A percentile compares a stretch with the other conserved stretches of the same genome.
Conservation (phyloP, 2,797 vertebrate species). For the Brachyalestes nurse region DNA sequence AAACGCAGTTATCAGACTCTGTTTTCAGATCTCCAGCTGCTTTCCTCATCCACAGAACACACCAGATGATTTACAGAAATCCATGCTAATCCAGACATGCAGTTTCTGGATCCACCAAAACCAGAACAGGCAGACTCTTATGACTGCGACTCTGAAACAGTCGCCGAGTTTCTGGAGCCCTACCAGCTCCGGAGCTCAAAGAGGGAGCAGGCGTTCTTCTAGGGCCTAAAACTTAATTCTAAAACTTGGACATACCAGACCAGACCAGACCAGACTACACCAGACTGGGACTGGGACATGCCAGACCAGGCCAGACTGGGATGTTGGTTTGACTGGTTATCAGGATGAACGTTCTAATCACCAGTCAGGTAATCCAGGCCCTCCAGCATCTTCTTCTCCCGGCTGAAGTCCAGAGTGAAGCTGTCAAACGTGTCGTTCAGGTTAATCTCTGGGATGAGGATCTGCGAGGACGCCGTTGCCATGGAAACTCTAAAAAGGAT, state of each 20-base stretch:
- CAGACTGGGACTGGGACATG: no score
- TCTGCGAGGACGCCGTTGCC: conserved; percentile 97
- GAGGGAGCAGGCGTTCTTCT: no score
- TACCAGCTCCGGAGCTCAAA: no score
- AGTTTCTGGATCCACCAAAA: background rate
- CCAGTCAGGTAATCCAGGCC: conserved; percentile 97
- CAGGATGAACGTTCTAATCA: conserved; percentile 63
- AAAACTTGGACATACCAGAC: no score
- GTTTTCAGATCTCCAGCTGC: background rate
- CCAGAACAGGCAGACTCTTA: background rate
- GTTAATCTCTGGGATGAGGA: conserved; percentile 97
- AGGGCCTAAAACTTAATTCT: no score
- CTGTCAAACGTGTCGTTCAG: conserved; percentile 95
- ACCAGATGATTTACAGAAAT: background rate
- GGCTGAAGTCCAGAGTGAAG: conserved; percentile 93
- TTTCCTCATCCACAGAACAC: background rate
- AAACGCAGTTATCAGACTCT: background rate
- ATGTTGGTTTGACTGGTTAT: no score
- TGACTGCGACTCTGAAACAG: no score
- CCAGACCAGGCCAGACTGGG: no score
- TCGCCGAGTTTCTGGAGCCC: no score
- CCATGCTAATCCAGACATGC: background rate
- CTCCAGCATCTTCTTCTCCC: conserved; percentile 97
- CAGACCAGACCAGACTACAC: no score
- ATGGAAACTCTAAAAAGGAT: conserved; percentile 87